phyloP scores from a whole-genome alignment of 2,888 invertebrate species.

The Heliconius ismenius region DNA sequence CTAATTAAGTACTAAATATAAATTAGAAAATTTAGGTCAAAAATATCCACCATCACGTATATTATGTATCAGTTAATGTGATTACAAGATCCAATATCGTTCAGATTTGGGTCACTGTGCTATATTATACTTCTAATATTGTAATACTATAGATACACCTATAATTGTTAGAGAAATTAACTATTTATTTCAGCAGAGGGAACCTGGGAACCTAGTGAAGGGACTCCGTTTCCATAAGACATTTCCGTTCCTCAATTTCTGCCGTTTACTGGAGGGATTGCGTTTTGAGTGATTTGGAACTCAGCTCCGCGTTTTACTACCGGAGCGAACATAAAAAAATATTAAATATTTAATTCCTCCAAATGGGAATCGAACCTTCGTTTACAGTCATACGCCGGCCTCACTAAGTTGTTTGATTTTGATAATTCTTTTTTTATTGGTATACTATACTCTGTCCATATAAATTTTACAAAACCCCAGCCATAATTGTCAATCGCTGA shows the following conservation, averaged over 20 bases:
- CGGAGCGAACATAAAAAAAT: too few relatives aligned
- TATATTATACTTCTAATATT: neutral
- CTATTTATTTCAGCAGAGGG: neutral
- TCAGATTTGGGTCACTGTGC: conserved; percentile 16
- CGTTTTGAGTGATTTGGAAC: neutral
- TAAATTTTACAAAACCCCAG: too few relatives aligned
- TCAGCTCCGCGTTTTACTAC: neutral
- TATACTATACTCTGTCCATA: too few relatives aligned
- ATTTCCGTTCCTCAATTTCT: neutral
- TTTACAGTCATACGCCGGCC: too few relatives aligned
- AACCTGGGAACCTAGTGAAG: neutral
- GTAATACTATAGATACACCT: neutral
- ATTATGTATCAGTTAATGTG: conserved; percentile 16
- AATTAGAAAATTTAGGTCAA: conserved; percentile 6
- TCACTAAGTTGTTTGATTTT: too few relatives aligned
- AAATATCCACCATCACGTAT: neutral
- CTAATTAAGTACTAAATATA: neutral
- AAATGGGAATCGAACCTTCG: too few relatives aligned
- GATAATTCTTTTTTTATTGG: too few relatives aligned
- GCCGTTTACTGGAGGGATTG: neutral
- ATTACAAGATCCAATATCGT: conserved; percentile 32
- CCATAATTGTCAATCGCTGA: too few relatives aligned
- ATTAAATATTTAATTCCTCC: too few relatives aligned
- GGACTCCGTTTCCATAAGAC: neutral
- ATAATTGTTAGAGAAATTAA: neutral